These are phyloP conservation scores for Tenthredo amoena DNA, from an alignment of 2,888 invertebrate genomes.

Conservation along the genomic window DNA sequence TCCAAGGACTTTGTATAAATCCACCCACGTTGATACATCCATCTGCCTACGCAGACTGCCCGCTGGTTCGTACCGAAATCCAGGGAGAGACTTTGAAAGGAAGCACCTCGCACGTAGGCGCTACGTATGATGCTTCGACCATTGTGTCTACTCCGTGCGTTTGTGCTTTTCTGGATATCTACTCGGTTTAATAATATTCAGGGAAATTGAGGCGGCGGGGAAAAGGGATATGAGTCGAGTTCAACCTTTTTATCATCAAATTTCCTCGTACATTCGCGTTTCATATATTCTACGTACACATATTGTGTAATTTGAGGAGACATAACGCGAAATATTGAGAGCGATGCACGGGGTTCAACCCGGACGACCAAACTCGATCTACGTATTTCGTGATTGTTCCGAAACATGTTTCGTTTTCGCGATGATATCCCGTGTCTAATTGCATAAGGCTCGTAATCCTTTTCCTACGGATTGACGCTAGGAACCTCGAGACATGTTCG, in stretches of 20 bases:
- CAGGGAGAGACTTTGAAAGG: neutral
- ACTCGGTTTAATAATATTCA: constrained; percentile 2
- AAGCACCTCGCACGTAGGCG: neutral
- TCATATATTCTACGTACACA: neutral
- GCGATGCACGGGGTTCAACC: neutral
- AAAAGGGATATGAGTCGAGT: neutral
- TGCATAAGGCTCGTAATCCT: too few relatives aligned
- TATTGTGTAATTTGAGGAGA: neutral
- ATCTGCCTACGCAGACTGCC: neutral
- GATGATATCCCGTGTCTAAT: too few relatives aligned
- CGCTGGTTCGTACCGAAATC: neutral
- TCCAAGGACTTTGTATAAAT: neutral
- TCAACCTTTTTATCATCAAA: neutral
- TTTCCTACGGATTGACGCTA: too few relatives aligned
- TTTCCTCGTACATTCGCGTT: neutral
- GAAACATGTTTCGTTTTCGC: too few relatives aligned
- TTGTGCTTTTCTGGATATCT: neutral
- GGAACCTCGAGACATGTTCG: too few relatives aligned
- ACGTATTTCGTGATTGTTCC: neutral
- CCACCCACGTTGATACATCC: constrained; percentile 18
- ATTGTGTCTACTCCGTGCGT: neutral
- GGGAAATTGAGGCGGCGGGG: neutral
- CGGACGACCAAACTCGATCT: too few relatives aligned
- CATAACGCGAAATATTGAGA: neutral
- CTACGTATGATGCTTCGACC: neutral